phyloP scores from a whole-genome alignment of 2,888 invertebrate species.

The Parthenolecanium corni region DNA sequence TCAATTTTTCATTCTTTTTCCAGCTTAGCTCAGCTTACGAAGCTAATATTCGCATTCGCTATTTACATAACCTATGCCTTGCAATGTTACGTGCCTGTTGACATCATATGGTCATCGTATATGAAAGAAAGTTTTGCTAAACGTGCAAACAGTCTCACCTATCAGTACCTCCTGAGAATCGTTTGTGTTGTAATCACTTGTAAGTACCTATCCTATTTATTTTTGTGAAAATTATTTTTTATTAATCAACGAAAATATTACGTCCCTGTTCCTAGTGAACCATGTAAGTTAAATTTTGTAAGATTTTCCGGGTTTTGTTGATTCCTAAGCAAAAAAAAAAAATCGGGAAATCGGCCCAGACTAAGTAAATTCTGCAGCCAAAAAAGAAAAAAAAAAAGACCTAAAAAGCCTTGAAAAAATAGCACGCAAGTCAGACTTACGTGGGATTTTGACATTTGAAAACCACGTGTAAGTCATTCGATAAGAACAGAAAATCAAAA shows the following conservation, averaged over 20 bases:
- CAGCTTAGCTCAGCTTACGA: constrained; percentile 54
- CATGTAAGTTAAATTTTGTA: neutral
- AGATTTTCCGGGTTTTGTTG: no score
- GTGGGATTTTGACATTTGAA: no score
- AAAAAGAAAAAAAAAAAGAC: no score
- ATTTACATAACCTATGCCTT: constrained; percentile 75
- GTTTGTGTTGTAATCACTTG: constrained; percentile 49
- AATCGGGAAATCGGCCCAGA: no score
- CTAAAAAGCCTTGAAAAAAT: no score
- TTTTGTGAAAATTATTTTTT: no score
- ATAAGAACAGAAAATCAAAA: no score
- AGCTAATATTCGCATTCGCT: constrained; percentile 51
- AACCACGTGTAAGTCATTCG: no score
- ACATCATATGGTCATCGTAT: constrained; percentile 57
- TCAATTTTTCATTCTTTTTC: neutral
- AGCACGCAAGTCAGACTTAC: no score
- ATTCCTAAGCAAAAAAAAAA: no score
- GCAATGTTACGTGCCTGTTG: constrained; percentile 79
- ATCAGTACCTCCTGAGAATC: constrained; percentile 47
- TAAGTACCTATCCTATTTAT: constrained; percentile 40
- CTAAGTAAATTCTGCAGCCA: no score
- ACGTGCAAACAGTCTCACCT: constrained; percentile 38
- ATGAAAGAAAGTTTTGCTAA: constrained; percentile 39
- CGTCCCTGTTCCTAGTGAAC: neutral
- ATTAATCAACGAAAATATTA: neutral